Evolutionary conservation across 1,140 invertebrate genomes (phyloP).

Genomic region (Paraescarpia echinospica): DNA sequence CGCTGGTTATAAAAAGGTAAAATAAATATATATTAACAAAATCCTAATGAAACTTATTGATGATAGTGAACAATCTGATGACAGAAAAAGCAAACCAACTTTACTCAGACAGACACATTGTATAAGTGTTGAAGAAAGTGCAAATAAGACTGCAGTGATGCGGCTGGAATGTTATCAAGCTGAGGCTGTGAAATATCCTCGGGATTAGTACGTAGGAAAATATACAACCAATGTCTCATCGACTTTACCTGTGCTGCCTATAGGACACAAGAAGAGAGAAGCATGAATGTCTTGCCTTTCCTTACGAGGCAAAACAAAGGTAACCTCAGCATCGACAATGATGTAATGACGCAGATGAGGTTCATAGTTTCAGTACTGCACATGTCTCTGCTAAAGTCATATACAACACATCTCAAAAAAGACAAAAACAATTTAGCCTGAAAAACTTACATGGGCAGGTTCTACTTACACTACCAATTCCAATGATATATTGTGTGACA

Average conservation of each 20-base stretch:
- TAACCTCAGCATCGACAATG: background rate
- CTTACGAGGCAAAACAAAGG: background rate
- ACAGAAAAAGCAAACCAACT: too few species aligned
- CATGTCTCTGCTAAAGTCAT: background rate
- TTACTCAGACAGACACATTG: background rate
- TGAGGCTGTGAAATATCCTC: background rate
- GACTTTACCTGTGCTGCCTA: constrained; percentile 3
- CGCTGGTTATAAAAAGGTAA: too few species aligned
- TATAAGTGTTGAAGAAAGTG: background rate
- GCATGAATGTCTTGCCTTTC: background rate
- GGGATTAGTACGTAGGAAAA: background rate
- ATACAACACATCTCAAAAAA: background rate
- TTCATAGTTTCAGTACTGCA: background rate
- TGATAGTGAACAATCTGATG: too few species aligned
- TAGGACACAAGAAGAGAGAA: background rate
- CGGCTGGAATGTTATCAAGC: background rate
- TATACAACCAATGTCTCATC: background rate
- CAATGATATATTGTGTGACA: background rate
- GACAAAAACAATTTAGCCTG: background rate
- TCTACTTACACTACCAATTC: background rate
- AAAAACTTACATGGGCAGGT: background rate
- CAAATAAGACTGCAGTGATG: background rate
- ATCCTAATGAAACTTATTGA: too few species aligned
- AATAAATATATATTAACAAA: too few species aligned
- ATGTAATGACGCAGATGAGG: background rate